Base-by-base conservation (phyloP, 2,888 invertebrate genomes). In the Dendrolimus houi region DNA sequence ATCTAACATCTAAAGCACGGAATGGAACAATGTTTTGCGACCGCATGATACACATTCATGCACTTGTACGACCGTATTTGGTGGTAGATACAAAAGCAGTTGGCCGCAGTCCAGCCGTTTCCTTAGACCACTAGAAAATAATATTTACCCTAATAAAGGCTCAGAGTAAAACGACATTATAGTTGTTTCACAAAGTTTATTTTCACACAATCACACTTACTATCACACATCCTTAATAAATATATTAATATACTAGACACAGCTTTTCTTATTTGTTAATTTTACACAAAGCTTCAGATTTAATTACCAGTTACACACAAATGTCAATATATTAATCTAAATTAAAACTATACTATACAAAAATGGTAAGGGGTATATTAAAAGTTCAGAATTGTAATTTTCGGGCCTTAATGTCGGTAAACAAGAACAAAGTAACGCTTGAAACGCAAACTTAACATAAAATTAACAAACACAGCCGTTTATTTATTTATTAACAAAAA, bases 391-490 rank as follows among this genome's bases (percentile, higher is more conserved):
- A n/a, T 29, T 29, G 29, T 29, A 29, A 29, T 29, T 29, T 29
- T 29, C 6, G 29, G 77, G 77, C 90, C 88, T 83, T 89, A 90
- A 89, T 87, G 90, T 79, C 87, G 85, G 87, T 70, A 73, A 76
- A 29, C 29, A 29, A 76, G 63, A 73, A 75, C 76, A 79, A 78
- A 66, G 66, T 67, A 70, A 77, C 70, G 69, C 79, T 84, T 85
- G 80, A 87, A 89, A 89, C 86, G 79, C 84, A 89, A 89, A 90
- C 88, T 90, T 86, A 90, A 90, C 88, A 87, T 88, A 88, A 90
- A 89, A 89, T 81, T 88, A 90, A 88, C 89, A 88, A 87, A 89
- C 89, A 88, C 89, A 89, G 90, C 89, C 90, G 47, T 47, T 79
- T 75, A 66, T 71, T 64, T 67, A 75, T 70, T 63, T 68, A 69